Conservation (phyloP, 2,888 invertebrate genomes). For the Lycia hirtaria region DNA sequence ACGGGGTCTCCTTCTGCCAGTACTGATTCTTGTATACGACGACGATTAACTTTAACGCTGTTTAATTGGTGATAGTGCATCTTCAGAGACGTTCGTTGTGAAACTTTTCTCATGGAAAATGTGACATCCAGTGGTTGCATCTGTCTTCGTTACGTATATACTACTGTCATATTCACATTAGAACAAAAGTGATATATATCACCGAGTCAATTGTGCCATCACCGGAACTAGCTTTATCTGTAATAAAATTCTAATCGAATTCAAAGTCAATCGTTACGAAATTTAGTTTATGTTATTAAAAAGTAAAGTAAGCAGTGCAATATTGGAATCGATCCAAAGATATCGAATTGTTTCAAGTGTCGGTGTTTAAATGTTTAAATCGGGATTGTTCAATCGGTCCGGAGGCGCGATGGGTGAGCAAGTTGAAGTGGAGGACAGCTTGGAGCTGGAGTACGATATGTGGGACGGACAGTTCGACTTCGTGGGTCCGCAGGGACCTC, state of each 20-base stretch:
- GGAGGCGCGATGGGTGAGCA: conserved; percentile 76
- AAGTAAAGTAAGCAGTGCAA: conserved; percentile 61
- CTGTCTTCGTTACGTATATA: conserved; percentile 51
- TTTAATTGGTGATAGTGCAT: conserved; percentile 33
- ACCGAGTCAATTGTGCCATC: conserved; percentile 70
- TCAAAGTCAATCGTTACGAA: conserved; percentile 61
- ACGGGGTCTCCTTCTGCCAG: conserved; percentile 69
- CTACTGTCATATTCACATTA: conserved; percentile 55
- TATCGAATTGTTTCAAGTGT: conserved; percentile 48
- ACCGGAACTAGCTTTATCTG: conserved; percentile 65
- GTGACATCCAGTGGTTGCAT: conserved; percentile 62
- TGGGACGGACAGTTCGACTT: conserved; percentile 96
- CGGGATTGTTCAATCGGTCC: conserved; percentile 76
- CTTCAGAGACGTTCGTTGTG: conserved; percentile 34
- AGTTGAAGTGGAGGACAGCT: conserved; percentile 82
- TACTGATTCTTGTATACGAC: conserved; percentile 80
- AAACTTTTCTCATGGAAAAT: conserved; percentile 59
- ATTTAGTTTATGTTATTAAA: conserved; percentile 48
- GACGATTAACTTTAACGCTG: conserved; percentile 62
- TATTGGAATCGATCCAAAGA: conserved; percentile 77
- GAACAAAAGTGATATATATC: conserved; percentile 42
- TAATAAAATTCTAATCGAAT: conserved; percentile 68
- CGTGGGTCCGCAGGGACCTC: conserved; percentile 86
- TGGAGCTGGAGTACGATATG: conserved; percentile 93
- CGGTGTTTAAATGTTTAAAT: conserved; percentile 77